phyloP scores from a whole-genome alignment of 2,113 vertebrate species.

The Brienomyrus brachyistius region DNA sequence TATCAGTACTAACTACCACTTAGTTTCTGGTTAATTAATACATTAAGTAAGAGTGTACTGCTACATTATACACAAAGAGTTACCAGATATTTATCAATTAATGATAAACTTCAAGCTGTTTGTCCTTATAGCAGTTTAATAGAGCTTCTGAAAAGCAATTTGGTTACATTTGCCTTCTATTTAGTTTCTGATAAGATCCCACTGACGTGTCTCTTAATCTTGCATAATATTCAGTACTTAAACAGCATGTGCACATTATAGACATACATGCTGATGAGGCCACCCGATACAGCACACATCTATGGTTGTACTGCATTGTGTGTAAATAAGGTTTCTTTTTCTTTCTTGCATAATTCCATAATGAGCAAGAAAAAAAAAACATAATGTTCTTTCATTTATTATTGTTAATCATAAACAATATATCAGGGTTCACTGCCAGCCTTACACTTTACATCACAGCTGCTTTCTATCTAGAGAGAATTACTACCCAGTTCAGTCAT shows the following conservation, averaged over 20 bases:
- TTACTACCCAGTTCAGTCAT: background rate
- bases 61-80: background rate
- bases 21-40: background rate
- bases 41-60: background rate
- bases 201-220: background rate
- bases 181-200: background rate
- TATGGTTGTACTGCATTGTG: background rate
- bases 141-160: background rate
- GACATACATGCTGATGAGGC: background rate
- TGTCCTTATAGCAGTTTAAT: background rate
- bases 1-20: background rate
- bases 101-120: background rate
- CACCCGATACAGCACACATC: too few species aligned
- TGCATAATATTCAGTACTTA: background rate
- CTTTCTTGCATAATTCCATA: background rate
- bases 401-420: background rate
- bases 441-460: background rate
- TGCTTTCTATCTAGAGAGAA: background rate
- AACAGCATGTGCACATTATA: background rate
- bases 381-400: background rate
- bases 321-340: background rate
- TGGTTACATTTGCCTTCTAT: background rate
- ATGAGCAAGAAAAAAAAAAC: background rate
- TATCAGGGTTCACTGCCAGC: background rate
- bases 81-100: background rate